Evolutionary conservation across 1,140 invertebrate species (phyloP).

Genomic region (Colletes gigas): DNA sequence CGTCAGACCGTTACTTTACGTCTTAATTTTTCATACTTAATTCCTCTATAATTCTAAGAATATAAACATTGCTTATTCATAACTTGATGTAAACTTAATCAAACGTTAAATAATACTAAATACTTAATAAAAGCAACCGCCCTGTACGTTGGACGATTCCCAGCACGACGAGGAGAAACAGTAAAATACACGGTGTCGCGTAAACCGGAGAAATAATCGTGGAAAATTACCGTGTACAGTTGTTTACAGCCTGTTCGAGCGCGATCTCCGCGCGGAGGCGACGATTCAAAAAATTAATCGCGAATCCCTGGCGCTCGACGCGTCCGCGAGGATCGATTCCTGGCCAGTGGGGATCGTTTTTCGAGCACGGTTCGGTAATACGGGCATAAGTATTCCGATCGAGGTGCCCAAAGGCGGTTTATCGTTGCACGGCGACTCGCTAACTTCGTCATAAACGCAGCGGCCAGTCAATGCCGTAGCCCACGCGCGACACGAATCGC

Average conservation of each 20-base stretch:
- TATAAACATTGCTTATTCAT: no score
- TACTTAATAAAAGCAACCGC: no score
- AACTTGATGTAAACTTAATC: no score
- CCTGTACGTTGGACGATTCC: no score
- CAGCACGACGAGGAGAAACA: no score
- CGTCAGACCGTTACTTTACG: no score
- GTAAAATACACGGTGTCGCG: constrained; percentile 11
- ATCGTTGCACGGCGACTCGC: constrained; percentile 37
- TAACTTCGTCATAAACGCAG: constrained; percentile 57
- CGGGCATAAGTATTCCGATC: constrained; percentile 3
- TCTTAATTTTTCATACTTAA: no score
- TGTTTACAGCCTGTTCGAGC: neutral
- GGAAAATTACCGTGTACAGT: constrained; percentile 4
- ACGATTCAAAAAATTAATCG: neutral
- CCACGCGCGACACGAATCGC: constrained; percentile 61
- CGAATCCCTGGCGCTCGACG: neutral
- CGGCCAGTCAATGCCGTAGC: constrained; percentile 63
- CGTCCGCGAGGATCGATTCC: neutral
- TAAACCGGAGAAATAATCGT: constrained; percentile 11
- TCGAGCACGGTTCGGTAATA: neutral
- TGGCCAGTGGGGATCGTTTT: constrained; percentile 2
- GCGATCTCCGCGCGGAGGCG: neutral
- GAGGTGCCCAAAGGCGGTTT: constrained; percentile 10
- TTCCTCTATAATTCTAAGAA: no score
- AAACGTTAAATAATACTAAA: no score